Percentiles rank a stretch among this genome's conserved stretches.
Evolutionary conservation across 2,888 invertebrate species (phyloP).

Genomic region (Melikaiella ostensackeni): DNA sequence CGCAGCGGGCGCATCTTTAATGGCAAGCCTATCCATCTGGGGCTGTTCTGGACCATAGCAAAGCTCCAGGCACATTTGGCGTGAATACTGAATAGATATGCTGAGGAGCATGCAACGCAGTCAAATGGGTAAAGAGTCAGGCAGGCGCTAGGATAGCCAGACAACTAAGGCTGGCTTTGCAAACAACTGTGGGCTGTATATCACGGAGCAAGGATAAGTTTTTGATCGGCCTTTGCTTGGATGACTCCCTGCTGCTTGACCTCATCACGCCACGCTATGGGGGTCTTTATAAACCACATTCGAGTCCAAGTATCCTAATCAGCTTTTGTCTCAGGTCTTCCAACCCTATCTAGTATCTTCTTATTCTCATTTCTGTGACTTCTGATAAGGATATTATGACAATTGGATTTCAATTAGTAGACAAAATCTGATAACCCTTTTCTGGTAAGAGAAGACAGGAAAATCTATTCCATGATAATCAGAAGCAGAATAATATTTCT

Average conservation of each 20-base stretch:
- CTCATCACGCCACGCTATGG: constrained; percentile 75
- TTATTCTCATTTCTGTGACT: background rate
- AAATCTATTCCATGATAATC: too few relatives aligned
- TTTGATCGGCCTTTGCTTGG: constrained; percentile 71
- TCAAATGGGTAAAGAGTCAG: constrained; percentile 55
- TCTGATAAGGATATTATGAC: background rate
- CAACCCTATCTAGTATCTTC: constrained; percentile 59
- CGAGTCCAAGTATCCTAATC: constrained; percentile 71
- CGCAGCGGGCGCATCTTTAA: constrained; percentile 74
- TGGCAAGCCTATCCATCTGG: constrained; percentile 48
- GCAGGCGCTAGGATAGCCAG: constrained; percentile 55
- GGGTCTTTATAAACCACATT: constrained; percentile 73
- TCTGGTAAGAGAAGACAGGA: too few relatives aligned
- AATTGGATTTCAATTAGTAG: background rate
- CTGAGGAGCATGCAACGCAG: constrained; percentile 57
- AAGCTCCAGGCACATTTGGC: constrained; percentile 41
- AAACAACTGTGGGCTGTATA: constrained; percentile 68
- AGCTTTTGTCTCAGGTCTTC: constrained; percentile 72
- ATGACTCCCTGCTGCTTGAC: constrained; percentile 75
- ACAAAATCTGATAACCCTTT: too few relatives aligned
- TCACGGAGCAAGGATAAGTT: constrained; percentile 71
- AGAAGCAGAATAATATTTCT: too few relatives aligned
- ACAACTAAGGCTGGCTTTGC: constrained; percentile 56
- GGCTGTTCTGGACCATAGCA: background rate
- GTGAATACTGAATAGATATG: constrained; percentile 48